Base-by-base conservation (phyloP, 2,797 vertebrate species). In the Acestrorhynchus altus region DNA sequence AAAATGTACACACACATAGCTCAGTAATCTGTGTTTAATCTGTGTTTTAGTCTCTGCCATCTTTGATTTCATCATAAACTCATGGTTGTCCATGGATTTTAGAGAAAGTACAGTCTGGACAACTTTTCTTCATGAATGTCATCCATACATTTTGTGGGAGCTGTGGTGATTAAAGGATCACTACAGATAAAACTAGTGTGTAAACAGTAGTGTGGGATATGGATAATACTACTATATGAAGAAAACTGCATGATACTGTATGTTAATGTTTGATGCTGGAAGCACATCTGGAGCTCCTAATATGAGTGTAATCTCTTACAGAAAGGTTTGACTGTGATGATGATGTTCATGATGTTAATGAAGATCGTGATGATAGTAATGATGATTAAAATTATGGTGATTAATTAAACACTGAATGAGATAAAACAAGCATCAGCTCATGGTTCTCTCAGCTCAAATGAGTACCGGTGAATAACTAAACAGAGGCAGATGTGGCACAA, bases 391-490 rank as follows among this genome's bases (percentile, higher is more conserved):
- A 60, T 10, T 16, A n/a, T 60, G 16, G n/a, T 13, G 40, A 61
- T 61, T 3, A 35, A 61, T 35, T 42, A 20, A 52, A 77, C 31
- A 7, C 12, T 57, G 13, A 18, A 75, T 31, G 63, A 68, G 44
- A 59, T 57, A 51, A 68, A 44, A 26, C 51, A 8, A 31, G 16
- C 26, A 44, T 18, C 18, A 22, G 26, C 57, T 67, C 57, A 16
- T 77, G 11, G 8, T 40, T 60, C 70, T 44, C 28, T 69, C 68
- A 63, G 44, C 49, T 49, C 47, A 31, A 26, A 44, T 26, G 44
- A 54, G 74, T 60, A 61, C 74, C 81, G 22, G 67, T 78, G 46
- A 76, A 46, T 72, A 79, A 76, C 73, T 76, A 66, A 74, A 67
- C 49, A 68, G 42, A 68, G 44, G 12, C 56, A 56, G 15, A 18